Conservation (phyloP, 2,888 invertebrate genomes). For the Clivina fossor region DNA sequence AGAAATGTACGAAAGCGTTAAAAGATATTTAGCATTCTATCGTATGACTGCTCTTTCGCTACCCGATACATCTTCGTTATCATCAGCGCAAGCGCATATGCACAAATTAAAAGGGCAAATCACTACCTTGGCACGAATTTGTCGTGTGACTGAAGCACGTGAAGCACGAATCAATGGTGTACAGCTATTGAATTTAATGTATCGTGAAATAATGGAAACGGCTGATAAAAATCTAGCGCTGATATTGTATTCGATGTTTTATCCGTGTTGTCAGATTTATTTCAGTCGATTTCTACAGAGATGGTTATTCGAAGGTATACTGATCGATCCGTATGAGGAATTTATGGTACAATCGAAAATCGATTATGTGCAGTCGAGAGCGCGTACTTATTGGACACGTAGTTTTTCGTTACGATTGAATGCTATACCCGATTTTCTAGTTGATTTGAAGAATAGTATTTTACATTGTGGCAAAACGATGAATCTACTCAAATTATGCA, state of each 20-base stretch:
- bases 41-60: conserved; percentile 53
- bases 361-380: conserved; percentile 64
- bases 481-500: conserved; percentile 68
- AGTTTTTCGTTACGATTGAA: conserved; percentile 58
- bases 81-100: conserved; percentile 50
- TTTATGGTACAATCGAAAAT: conserved; percentile 77
- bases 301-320: conserved; percentile 83
- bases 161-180: conserved; percentile 55
- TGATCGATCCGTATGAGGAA: conserved; percentile 80
- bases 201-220: conserved; percentile 62
- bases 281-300: conserved; percentile 68
- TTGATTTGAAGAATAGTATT: conserved; percentile 64
- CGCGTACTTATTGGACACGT: conserved; percentile 69
- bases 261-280: conserved; percentile 51
- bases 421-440: conserved; percentile 69
- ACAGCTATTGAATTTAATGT: conserved; percentile 65
- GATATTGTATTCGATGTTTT: conserved; percentile 57
- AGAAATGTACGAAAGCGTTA: conserved; percentile 63
- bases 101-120: conserved; percentile 58
- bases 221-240: conserved; percentile 60
- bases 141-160: conserved; percentile 54
- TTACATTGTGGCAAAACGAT: conserved; percentile 75
- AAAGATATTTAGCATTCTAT: conserved; percentile 62
- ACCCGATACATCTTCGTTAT: conserved; percentile 44
- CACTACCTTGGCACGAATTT: conserved; percentile 58